Conservation (phyloP, 2,888 invertebrate genomes). For the Scaeva pyrastri region DNA sequence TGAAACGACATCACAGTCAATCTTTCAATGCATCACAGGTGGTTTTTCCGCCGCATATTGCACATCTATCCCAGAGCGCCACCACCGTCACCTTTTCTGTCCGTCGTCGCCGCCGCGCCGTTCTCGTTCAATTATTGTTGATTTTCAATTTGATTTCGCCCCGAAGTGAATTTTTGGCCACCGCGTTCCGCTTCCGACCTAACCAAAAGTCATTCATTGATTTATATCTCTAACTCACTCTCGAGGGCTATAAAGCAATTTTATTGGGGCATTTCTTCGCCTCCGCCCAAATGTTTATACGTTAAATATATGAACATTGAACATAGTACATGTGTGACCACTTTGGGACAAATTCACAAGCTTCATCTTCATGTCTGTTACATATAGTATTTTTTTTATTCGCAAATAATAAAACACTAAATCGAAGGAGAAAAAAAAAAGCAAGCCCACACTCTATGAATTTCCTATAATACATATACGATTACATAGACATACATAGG, state of each 20-base stretch:
- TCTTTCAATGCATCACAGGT: conserved; percentile 71
- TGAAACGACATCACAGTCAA: conserved; percentile 70
- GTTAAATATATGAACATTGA: conserved; percentile 18
- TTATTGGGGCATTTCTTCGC: conserved; percentile 56
- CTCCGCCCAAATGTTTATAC: conserved; percentile 58
- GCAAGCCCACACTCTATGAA: conserved; percentile 20
- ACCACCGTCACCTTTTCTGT: conserved; percentile 2
- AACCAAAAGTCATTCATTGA: conserved; percentile 58
- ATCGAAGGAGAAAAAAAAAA: conserved; percentile 63
- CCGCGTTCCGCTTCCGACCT: background rate
- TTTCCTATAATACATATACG: conserved; percentile 13
- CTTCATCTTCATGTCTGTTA: too few species aligned
- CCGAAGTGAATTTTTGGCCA: conserved; percentile 44
- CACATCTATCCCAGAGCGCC: conserved; percentile 12
- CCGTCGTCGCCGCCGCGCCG: too few species aligned
- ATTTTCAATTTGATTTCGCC: conserved; percentile 74
- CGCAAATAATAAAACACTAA: conserved; percentile 72
- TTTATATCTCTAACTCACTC: conserved; percentile 49
- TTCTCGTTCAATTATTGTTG: conserved; percentile 68
- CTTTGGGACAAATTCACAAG: conserved; percentile 70
- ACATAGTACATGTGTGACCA: conserved; percentile 67
- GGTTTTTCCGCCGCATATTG: conserved; percentile 61
- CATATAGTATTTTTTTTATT: conserved; percentile 33
- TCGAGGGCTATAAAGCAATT: conserved; percentile 62
- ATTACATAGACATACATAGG: too few species aligned